These are phyloP conservation scores for Cromileptes altivelis DNA, from an alignment of 2,113 vertebrate species.

Conservation along the genomic window DNA sequence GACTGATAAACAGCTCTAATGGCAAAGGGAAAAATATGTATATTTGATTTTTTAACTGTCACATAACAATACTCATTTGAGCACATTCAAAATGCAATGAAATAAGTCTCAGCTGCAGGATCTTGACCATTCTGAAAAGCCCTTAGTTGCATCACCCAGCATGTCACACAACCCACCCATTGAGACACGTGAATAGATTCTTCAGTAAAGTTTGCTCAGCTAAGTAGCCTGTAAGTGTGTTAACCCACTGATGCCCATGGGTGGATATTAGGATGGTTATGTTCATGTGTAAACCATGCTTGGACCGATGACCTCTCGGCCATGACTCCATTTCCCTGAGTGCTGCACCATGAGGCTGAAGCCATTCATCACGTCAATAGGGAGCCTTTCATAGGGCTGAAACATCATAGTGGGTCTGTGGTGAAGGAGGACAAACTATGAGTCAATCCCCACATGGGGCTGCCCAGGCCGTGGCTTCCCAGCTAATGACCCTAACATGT, in stretches of 20 bases:
- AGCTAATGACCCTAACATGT: slow-evolving; percentile 65
- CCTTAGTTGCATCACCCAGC: background rate
- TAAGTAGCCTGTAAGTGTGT: slow-evolving; percentile 53
- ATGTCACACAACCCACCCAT: slow-evolving; percentile 21
- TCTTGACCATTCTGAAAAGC: slow-evolving; percentile 26
- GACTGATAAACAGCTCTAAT: too few species aligned
- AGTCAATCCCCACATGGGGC: slow-evolving; percentile 62
- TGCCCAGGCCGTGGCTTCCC: slow-evolving; percentile 26
- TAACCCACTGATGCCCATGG: slow-evolving; percentile 18
- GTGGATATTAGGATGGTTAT: slow-evolving; percentile 42
- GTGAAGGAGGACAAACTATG: slow-evolving; percentile 48
- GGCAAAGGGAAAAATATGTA: too few species aligned
- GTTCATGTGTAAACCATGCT: slow-evolving; percentile 45
- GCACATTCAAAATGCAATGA: background rate
- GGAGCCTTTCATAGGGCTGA: slow-evolving; percentile 59
- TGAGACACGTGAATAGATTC: slow-evolving; percentile 52
- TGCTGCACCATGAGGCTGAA: slow-evolving; percentile 10
- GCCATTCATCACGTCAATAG: slow-evolving; percentile 66
- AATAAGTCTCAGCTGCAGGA: background rate
- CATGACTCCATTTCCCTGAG: slow-evolving; percentile 38
- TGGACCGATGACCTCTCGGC: slow-evolving; percentile 30
- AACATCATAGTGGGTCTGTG: slow-evolving; percentile 38
- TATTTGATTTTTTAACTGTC: too few species aligned
- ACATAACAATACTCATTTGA: background rate
- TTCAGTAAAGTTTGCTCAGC: slow-evolving; percentile 48